Conservation (phyloP, 2,888 invertebrate species). For the Scrobipalpa costella region DNA sequence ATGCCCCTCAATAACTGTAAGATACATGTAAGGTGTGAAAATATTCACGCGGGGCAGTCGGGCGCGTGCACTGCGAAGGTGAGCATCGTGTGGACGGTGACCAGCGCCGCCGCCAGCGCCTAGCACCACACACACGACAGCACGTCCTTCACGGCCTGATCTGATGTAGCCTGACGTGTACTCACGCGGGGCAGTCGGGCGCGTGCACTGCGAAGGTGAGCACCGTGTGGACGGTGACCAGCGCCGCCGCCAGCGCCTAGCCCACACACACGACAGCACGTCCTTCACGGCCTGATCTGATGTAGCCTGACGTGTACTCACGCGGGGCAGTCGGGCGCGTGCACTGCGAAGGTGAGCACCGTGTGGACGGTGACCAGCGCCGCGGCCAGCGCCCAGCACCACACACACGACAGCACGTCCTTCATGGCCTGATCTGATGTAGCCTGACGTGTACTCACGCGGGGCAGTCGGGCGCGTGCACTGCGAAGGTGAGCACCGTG, state of each 20-base stretch:
- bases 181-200: conserved; percentile 91
- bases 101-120: conserved; percentile 83
- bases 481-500: conserved; percentile 85
- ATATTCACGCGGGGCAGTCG: conserved; percentile 89
- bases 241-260: conserved; percentile 84
- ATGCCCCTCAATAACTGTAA: no score
- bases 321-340: conserved; percentile 91
- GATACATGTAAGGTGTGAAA: no score
- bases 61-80: conserved; percentile 88
- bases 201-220: conserved; percentile 87
- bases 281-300: conserved; percentile 74
- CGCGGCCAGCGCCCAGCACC: conserved; percentile 85
- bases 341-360: conserved; percentile 85
- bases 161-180: conserved; percentile 64
- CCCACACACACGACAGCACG: conserved; percentile 75
- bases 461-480: conserved; percentile 90
- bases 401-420: conserved; percentile 74
- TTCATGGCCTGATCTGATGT: conserved; percentile 74
- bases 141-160: conserved; percentile 72
- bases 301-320: conserved; percentile 77
- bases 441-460: conserved; percentile 81
- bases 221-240: conserved; percentile 84
- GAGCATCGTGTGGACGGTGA: conserved; percentile 84
- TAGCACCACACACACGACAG: conserved; percentile 82
- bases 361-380: conserved; percentile 84